phyloP scores from a whole-genome alignment of 2,888 invertebrate genomes.

The Hypselothyrea guttata region DNA sequence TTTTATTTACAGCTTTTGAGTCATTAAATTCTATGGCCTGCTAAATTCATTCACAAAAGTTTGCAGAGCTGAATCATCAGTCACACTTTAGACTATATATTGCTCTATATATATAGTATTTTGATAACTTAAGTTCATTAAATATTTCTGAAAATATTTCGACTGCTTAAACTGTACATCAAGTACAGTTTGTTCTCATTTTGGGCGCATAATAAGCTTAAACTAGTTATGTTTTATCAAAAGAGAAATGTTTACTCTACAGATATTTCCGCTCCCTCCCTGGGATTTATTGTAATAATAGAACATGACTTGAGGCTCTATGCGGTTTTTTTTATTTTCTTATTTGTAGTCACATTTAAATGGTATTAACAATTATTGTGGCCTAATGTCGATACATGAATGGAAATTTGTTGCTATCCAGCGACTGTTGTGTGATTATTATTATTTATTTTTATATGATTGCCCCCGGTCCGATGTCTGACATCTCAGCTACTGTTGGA shows the following conservation, averaged over 20 bases:
- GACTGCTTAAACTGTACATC: conserved; percentile 53
- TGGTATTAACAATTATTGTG: conserved; percentile 70
- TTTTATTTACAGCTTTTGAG: too few relatives aligned
- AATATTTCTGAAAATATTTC: conserved; percentile 25
- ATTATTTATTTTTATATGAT: conserved; percentile 66
- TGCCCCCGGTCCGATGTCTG: conserved; percentile 20
- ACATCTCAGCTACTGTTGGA: conserved; percentile 56
- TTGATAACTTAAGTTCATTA: conserved; percentile 33
- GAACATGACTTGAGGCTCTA: conserved; percentile 50
- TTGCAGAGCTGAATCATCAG: conserved; percentile 38
- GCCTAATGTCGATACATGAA: conserved; percentile 61
- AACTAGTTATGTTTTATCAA: conserved; percentile 30
- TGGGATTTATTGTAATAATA: conserved; percentile 20
- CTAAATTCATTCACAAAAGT: conserved; percentile 27
- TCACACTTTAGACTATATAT: neutral
- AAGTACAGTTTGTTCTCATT: conserved; percentile 65
- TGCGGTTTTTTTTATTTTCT: conserved; percentile 12
- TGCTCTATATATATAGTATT: too few relatives aligned
- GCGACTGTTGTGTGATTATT: conserved; percentile 62
- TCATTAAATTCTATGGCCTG: too few relatives aligned
- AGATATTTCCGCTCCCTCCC: conserved; percentile 45
- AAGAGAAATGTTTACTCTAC: conserved; percentile 56
- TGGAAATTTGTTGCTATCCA: conserved; percentile 64
- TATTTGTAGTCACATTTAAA: conserved; percentile 61
- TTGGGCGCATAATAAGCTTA: conserved; percentile 48